phyloP scores from a whole-genome alignment of 2,797 vertebrate genomes.

The Pangasius macronema region DNA sequence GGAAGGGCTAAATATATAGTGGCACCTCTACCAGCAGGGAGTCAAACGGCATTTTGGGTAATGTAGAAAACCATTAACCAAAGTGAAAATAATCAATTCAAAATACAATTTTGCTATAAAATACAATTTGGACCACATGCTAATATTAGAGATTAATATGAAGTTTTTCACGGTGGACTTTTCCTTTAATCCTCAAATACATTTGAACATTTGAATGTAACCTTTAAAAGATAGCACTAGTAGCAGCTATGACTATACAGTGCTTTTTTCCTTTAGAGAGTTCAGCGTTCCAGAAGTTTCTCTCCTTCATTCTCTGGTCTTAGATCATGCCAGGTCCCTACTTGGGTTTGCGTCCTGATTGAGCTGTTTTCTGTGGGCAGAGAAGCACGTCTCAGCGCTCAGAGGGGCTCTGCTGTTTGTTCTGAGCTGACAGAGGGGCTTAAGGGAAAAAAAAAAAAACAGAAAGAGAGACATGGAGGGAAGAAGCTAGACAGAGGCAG shows the following conservation, averaged over 20 bases:
- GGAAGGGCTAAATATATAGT: not conserved
- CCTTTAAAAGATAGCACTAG: not conserved
- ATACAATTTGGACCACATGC: not conserved
- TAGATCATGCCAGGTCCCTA: slow-evolving; percentile 25
- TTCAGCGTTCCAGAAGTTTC: slow-evolving; percentile 39
- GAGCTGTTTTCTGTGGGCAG: slow-evolving; percentile 39
- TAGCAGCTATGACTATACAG: slow-evolving; percentile 25
- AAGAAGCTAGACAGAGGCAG: slow-evolving; percentile 1
- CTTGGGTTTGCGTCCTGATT: slow-evolving; percentile 39
- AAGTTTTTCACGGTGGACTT: not conserved
- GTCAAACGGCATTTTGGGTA: not conserved
- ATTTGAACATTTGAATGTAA: not conserved
- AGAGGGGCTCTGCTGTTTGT: slow-evolving; percentile 37
- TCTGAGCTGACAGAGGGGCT: slow-evolving; percentile 32
- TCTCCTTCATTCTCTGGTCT: slow-evolving; percentile 23
- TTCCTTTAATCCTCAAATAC: not conserved
- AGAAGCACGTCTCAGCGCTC: slow-evolving; percentile 16
- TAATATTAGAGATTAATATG: not conserved
- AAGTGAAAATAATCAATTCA: not conserved
- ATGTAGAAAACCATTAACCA: not conserved
- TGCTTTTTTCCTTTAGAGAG: slow-evolving; percentile 22
- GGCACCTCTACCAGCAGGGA: not conserved
- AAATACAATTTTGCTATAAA: not conserved
- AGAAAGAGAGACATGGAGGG: not conserved
- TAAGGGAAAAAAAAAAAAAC: not conserved